These are phyloP conservation scores for Leptopilina clavipes DNA, from an alignment of 1,140 invertebrate genomes.

Conservation along the genomic window DNA sequence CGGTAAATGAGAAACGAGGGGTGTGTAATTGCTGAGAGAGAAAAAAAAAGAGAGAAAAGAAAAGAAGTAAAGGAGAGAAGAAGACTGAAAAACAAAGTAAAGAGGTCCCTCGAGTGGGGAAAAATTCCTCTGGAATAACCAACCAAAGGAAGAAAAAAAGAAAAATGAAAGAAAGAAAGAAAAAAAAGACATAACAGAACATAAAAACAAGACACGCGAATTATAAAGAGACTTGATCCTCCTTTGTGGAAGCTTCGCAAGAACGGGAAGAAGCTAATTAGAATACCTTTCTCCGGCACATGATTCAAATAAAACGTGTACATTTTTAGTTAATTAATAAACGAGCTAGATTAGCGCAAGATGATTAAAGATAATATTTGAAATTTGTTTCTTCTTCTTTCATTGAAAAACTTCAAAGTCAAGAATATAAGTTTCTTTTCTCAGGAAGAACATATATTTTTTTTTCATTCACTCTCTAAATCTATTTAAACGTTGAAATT, in stretches of 20 bases:
- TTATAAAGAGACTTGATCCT: constrained; percentile 33
- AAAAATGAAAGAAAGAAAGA: too few species aligned
- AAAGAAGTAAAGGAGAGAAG: constrained; percentile 1
- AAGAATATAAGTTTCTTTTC: neutral
- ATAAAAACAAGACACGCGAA: constrained; percentile 31
- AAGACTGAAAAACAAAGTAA: constrained; percentile 31
- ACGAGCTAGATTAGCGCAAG: constrained; percentile 2
- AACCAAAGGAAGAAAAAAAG: neutral
- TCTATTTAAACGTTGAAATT: too few species aligned
- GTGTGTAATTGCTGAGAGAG: constrained; percentile 17
- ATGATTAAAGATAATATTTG: constrained; percentile 13
- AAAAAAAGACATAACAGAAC: constrained; percentile 25
- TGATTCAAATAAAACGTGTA: neutral
- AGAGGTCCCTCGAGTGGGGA: constrained; percentile 28
- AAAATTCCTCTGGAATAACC: constrained; percentile 16
- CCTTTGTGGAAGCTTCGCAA: constrained; percentile 21
- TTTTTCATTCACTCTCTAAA: too few species aligned
- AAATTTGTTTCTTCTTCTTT: constrained; percentile 1
- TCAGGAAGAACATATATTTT: neutral
- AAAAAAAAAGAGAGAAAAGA: neutral
- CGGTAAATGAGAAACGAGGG: constrained; percentile 27
- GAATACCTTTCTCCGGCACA: constrained; percentile 22
- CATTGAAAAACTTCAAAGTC: neutral
- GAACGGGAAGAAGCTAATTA: constrained; percentile 23
- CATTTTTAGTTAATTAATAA: constrained; percentile 21